phyloP scores from a whole-genome alignment of 2,888 invertebrate species.

The Epinotia ramella region DNA sequence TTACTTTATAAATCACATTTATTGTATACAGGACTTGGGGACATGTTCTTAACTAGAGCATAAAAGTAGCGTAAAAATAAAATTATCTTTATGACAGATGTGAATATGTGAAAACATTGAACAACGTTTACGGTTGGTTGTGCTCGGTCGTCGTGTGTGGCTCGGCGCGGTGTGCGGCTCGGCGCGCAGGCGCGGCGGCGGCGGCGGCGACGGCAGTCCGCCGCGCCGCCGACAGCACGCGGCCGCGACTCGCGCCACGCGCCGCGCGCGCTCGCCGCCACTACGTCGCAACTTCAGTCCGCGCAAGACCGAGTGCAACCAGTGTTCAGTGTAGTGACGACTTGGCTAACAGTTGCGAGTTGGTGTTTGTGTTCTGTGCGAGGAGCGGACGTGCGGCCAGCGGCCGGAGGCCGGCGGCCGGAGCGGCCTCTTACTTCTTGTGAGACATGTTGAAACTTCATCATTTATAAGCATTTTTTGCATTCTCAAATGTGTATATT shows the following conservation, averaged over 20 bases:
- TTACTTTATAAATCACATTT: too few relatives aligned
- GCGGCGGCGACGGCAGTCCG: constrained; percentile 23
- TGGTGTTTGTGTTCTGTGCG: background rate
- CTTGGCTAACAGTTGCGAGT: background rate
- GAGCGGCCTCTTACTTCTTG: constrained; percentile 1
- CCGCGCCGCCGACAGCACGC: constrained; percentile 37
- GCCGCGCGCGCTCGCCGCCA: constrained; percentile 7
- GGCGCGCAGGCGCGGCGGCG: constrained; percentile 17
- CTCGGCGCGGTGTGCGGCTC: background rate
- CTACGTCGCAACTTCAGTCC: constrained; percentile 12
- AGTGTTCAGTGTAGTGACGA: constrained; percentile 31
- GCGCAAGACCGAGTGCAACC: constrained; percentile 3
- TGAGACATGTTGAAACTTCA: constrained; percentile 8
- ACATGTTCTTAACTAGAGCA: too few relatives aligned
- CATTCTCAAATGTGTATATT: too few relatives aligned
- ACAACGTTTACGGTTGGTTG: background rate
- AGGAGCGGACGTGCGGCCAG: background rate
- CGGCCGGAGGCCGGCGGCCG: constrained; percentile 1
- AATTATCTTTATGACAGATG: too few relatives aligned
- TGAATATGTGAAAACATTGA: background rate
- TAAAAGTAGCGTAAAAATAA: too few relatives aligned
- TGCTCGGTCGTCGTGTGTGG: background rate
- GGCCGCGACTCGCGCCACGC: constrained; percentile 33
- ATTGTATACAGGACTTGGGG: too few relatives aligned
- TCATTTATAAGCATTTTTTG: too few relatives aligned